Evolutionary conservation across 1,140 invertebrate genomes (phyloP), one percentile per base, ranked within the genome.

Genomic region (Popillia japonica): DNA sequence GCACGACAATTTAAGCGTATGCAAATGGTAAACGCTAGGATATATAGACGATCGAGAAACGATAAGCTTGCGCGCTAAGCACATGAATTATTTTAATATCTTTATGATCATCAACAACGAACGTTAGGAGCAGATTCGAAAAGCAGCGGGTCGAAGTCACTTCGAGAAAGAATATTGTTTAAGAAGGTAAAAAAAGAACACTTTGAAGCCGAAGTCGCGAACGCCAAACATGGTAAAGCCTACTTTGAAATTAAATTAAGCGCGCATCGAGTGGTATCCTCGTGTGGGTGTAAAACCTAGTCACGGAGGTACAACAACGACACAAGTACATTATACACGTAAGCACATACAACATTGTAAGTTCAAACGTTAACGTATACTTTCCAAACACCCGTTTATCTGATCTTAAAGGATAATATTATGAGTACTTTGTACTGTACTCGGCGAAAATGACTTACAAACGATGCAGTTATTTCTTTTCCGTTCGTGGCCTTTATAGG

Each of bases 231-330:
- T 76, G 79, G 80, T 41, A 77, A 79, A 61, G 80, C 73, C 78
- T 77, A 80, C 78, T 78, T 77, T 78, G 79, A 81, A 81, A 81
- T 80, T 78, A 79, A 81, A 80, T 80, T 79, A 79, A 80, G 76
- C 76, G 77, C 48, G 48, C 48, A 34, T 34, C 27, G 27, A 34
- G 27, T 34, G 27, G 27, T 34, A 79, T 79, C 78, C 77, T 75
- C 77, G 72, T 17, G 79, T 80, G 79, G 79, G 76, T 78, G 79
- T 78, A 42, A 77, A 17, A 44, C 72, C 78, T 41, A 79, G 78
- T 79, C 78, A 79, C 78, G 78, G 48, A 55, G 48, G 14, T 55
- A 55, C 48, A 34, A 34, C 27, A 34, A 34, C 27, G 27, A 34
- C 27, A 34, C 27, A 34, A 34, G 27, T 34, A 34, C 27, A 34